These are phyloP conservation scores for Anolis carolinensis DNA, from an alignment of 2,113 vertebrate genomes.

Conservation along the genomic window DNA sequence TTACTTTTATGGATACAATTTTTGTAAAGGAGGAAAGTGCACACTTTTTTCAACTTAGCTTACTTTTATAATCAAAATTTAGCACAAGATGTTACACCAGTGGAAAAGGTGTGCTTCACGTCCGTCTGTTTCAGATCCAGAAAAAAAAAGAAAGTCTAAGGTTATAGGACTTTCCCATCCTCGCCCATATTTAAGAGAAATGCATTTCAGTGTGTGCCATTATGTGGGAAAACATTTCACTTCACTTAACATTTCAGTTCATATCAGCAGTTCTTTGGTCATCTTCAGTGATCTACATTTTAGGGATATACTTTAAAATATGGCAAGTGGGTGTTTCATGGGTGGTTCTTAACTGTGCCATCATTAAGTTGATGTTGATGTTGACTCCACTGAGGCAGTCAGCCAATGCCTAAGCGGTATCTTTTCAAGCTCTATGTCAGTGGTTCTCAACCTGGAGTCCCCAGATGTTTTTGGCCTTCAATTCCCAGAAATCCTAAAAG, in stretches of 20 bases:
- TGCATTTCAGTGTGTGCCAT: neutral
- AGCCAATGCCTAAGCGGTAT: neutral
- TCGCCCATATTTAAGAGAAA: neutral
- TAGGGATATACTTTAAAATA: neutral
- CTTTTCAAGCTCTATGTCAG: neutral
- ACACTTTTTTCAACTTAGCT: neutral
- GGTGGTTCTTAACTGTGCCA: neutral
- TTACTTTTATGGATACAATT: neutral
- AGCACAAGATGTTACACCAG: fast-evolving
- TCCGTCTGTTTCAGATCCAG: neutral
- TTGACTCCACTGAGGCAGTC: fast-evolving
- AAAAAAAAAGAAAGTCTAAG: constrained; percentile 21
- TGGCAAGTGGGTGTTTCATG: neutral
- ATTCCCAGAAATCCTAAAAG: no score
- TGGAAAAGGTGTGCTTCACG: neutral
- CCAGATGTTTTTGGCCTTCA: no score
- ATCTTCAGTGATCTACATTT: neutral
- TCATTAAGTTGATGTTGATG: neutral
- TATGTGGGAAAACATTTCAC: neutral
- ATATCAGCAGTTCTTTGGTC: neutral
- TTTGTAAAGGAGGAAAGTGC: neutral
- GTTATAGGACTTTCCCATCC: neutral
- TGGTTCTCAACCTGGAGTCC: no score
- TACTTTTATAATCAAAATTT: neutral
- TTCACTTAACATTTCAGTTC: neutral